Conservation (phyloP, 2,797 vertebrate species). For the Sus cebifrons region DNA sequence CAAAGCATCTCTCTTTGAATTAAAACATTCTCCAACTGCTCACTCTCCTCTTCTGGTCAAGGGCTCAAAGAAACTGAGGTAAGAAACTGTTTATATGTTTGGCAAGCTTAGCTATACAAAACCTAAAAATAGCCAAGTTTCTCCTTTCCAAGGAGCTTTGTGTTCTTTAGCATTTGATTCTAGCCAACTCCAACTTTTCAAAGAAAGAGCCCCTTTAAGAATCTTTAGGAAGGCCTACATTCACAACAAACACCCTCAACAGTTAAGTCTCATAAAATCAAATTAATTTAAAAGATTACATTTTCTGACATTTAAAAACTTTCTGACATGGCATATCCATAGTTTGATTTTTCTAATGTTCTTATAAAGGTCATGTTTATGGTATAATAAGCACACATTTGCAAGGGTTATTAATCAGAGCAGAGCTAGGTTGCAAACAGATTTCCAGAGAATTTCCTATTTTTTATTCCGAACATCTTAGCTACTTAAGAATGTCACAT, state of each 20-base stretch:
- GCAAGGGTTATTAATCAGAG: slow-evolving; percentile 89
- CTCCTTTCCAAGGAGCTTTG: neutral
- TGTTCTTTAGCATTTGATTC: slow-evolving; percentile 28
- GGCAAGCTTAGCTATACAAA: neutral
- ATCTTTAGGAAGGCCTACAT: slow-evolving; percentile 42
- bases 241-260: slow-evolving; percentile 62
- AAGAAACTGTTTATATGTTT: slow-evolving; percentile 32
- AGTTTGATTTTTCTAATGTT: slow-evolving; percentile 87
- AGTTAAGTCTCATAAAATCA: slow-evolving; percentile 80
- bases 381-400: slow-evolving; percentile 89
- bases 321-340: slow-evolving; percentile 86
- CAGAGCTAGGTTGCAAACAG: slow-evolving; percentile 84
- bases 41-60: neutral
- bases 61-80: slow-evolving; percentile 29
- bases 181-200: neutral
- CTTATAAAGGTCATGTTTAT: slow-evolving; percentile 90
- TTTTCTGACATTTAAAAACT: slow-evolving; percentile 89
- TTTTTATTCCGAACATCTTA: slow-evolving; percentile 83
- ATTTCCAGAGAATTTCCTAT: slow-evolving; percentile 83
- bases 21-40: neutral
- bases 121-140: neutral
- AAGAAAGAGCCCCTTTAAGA: neutral
- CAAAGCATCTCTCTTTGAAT: neutral
- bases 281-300: slow-evolving; percentile 86
- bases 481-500: slow-evolving; percentile 80